A percentile compares a stretch with the other conserved stretches of the same genome.
phyloP scores from a whole-genome alignment of 2,888 invertebrate genomes.

The Tiliacea aurago region DNA sequence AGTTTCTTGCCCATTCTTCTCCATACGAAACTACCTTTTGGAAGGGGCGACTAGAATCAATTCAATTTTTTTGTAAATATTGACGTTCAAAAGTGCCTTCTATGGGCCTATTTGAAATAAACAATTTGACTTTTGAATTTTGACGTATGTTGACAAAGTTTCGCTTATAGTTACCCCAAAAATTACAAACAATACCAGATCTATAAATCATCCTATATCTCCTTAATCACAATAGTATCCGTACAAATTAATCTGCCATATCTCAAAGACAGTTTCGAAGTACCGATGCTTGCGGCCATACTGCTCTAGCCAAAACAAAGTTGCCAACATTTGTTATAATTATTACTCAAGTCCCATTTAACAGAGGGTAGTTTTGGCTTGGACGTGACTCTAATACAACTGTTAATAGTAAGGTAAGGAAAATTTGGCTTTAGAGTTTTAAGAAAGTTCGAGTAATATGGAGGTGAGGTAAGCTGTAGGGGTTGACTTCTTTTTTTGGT shows the following conservation, averaged over 20 bases:
- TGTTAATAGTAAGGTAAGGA: constrained; percentile 51
- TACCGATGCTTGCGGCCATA: constrained; percentile 65
- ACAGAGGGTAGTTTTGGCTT: constrained; percentile 71
- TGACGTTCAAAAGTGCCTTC: too few species aligned
- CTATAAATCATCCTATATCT: constrained; percentile 53
- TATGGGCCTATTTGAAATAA: too few species aligned
- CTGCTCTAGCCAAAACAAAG: constrained; percentile 70
- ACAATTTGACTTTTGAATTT: too few species aligned
- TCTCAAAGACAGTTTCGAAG: constrained; percentile 69
- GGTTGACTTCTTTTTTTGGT: not conserved
- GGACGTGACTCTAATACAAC: constrained; percentile 72
- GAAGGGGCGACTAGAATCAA: too few species aligned
- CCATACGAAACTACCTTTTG: too few species aligned
- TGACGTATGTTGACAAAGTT: not conserved
- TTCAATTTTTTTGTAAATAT: too few species aligned
- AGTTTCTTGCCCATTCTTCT: too few species aligned
- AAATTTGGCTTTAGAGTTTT: constrained; percentile 38
- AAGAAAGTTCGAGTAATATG: constrained; percentile 4
- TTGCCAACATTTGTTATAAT: constrained; percentile 78
- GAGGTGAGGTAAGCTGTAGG: not conserved
- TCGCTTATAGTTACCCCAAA: constrained; percentile 21
- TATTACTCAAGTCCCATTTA: constrained; percentile 69
- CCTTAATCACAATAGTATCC: constrained; percentile 50
- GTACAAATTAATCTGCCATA: constrained; percentile 74
- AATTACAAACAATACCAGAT: constrained; percentile 12